phyloP scores from a whole-genome alignment of 2,113 vertebrate genomes.

The Rynchops niger region DNA sequence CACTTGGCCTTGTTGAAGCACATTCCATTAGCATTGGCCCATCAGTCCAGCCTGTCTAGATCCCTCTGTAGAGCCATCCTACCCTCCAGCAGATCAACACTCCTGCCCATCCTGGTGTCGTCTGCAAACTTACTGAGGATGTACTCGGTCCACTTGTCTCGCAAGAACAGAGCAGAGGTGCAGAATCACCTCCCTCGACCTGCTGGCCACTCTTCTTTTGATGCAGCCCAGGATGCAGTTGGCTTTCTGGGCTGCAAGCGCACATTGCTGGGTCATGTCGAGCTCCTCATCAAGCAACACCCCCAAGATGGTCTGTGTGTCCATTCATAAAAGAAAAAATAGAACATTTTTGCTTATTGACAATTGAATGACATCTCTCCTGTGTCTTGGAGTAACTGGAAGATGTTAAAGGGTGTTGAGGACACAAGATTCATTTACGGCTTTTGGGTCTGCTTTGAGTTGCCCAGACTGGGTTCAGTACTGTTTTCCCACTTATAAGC shows the following conservation, averaged over 20 bases:
- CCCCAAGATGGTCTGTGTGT: neutral
- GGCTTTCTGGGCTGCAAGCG: neutral
- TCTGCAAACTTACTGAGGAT: neutral
- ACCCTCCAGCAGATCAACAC: neutral
- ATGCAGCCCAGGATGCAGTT: neutral
- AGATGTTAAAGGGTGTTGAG: neutral
- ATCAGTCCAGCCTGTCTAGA: neutral
- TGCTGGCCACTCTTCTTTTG: neutral
- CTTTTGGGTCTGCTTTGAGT: neutral
- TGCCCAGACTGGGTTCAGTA: neutral
- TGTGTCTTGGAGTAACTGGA: neutral
- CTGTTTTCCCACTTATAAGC: neutral
- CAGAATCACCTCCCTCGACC: too few relatives aligned
- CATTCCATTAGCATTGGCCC: neutral
- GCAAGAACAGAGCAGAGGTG: too few relatives aligned
- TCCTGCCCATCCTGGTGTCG: neutral
- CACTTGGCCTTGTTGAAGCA: neutral
- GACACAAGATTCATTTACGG: neutral
- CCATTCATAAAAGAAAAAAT: neutral
- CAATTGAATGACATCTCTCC: neutral
- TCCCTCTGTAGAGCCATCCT: neutral
- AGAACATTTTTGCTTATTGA: neutral
- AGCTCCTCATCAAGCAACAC: neutral
- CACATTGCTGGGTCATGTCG: neutral
- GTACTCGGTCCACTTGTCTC: neutral